Percentiles rank a stretch among this genome's conserved stretches.
phyloP scores from a whole-genome alignment of 2,888 invertebrate genomes.

The Drosophila peninsularis region DNA sequence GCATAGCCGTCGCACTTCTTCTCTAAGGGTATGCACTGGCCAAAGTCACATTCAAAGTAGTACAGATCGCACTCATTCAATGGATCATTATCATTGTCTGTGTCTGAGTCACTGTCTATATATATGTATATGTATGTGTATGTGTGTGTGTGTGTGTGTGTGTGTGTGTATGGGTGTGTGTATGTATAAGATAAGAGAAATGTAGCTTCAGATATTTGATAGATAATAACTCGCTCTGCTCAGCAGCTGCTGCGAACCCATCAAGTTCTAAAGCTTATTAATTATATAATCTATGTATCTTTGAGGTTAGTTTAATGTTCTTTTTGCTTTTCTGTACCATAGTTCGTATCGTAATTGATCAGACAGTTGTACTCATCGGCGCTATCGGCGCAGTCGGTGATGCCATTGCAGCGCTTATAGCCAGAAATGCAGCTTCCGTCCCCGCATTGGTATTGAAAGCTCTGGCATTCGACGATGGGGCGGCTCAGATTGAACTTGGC shows the following conservation, averaged over 20 bases:
- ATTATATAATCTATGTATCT: background rate
- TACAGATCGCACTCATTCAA: slow-evolving; percentile 82
- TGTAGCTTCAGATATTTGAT: slow-evolving; percentile 13
- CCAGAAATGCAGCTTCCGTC: slow-evolving; percentile 88
- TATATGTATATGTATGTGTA: slow-evolving; percentile 15
- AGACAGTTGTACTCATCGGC: slow-evolving; percentile 88
- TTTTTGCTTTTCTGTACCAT: slow-evolving; percentile 64
- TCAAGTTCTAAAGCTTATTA: background rate
- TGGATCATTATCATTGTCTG: slow-evolving; percentile 56
- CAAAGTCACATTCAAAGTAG: slow-evolving; percentile 84
- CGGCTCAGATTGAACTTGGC: slow-evolving; percentile 82
- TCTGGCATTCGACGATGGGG: slow-evolving; percentile 78
- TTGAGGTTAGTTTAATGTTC: slow-evolving; percentile 13
- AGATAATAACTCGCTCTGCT: background rate
- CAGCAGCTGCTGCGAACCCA: background rate
- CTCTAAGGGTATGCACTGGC: slow-evolving; percentile 84
- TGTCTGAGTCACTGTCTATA: slow-evolving; percentile 52
- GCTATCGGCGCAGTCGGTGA: slow-evolving; percentile 86
- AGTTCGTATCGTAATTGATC: slow-evolving; percentile 83
- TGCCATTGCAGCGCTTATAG: slow-evolving; percentile 87
- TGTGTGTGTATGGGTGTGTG: slow-evolving; percentile 8
- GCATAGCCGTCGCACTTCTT: slow-evolving; percentile 87
- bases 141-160: slow-evolving; percentile 10
- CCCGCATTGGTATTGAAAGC: slow-evolving; percentile 87
- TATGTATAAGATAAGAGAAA: slow-evolving; percentile 36